phyloP scores from a whole-genome alignment of 2,113 vertebrate genomes.

The Ceyx melanurus region DNA sequence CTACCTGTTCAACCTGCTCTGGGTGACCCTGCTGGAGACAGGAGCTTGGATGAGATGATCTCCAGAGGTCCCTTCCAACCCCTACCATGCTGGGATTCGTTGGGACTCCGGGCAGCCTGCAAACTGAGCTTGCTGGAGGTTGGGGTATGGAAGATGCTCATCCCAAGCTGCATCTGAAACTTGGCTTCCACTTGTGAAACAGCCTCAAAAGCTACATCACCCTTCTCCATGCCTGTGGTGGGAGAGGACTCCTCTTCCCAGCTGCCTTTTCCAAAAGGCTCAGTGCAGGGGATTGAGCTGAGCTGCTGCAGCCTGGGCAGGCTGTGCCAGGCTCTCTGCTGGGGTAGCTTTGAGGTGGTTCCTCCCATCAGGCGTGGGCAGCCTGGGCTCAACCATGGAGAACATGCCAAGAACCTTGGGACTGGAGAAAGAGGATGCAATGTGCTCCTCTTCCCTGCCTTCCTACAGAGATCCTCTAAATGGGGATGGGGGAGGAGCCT shows the following conservation, averaged over 20 bases:
- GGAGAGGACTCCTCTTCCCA: neutral
- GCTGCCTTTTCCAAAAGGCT: neutral
- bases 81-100: too few relatives aligned
- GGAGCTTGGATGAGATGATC: too few relatives aligned
- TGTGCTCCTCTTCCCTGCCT: neutral
- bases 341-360: neutral
- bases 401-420: neutral
- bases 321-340: neutral
- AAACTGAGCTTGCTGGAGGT: neutral
- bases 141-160: accelerated
- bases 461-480: neutral
- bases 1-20: too few relatives aligned
- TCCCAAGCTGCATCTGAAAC: neutral
- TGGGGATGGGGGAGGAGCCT: neutral
- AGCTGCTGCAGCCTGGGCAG: neutral
- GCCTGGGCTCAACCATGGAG: neutral
- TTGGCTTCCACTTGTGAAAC: neutral
- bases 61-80: too few relatives aligned
- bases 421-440: neutral
- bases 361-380: neutral
- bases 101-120: neutral
- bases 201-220: neutral
- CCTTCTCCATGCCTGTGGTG: neutral
- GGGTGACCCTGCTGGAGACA: too few relatives aligned
- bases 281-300: neutral